These are phyloP conservation scores for Lacanobia oleracea DNA, from an alignment of 2,888 invertebrate species.

Conservation along the genomic window DNA sequence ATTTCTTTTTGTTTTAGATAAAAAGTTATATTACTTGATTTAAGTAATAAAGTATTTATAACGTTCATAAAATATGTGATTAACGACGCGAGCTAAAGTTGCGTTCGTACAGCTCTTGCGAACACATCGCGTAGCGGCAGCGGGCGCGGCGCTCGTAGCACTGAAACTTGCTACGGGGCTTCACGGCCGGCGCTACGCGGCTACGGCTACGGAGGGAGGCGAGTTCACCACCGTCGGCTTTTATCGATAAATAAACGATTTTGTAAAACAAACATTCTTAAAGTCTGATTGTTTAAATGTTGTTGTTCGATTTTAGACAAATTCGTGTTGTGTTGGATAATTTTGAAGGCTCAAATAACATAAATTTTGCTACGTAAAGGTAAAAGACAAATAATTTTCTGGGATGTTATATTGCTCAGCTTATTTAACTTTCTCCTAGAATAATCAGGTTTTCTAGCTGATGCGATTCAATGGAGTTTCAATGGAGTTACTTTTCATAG, in stretches of 20 bases:
- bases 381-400: not conserved
- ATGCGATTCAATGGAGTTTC: too few species aligned
- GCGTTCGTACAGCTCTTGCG: conserved; percentile 65
- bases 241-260: conserved; percentile 62
- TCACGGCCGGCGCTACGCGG: conserved; percentile 68
- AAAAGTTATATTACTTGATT: conserved; percentile 24
- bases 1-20: conserved; percentile 15
- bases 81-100: conserved; percentile 82
- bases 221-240: conserved; percentile 52
- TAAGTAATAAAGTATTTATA: conserved; percentile 74
- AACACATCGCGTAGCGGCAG: conserved; percentile 75
- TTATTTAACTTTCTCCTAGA: not conserved
- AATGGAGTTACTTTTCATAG: not conserved
- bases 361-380: not conserved
- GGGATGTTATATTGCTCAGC: not conserved
- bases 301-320: conserved; percentile 18
- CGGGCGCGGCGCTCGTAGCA: conserved; percentile 80
- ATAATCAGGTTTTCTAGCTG: not conserved
- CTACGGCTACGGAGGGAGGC: conserved; percentile 64
- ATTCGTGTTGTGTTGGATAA: conserved; percentile 21
- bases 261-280: conserved; percentile 46
- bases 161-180: conserved; percentile 76
- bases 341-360: conserved; percentile 1
- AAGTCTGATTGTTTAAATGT: conserved; percentile 35
- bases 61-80: conserved; percentile 78